Base-by-base conservation (phyloP, 2,113 vertebrate genomes). In the Spheniscus mendiculus region DNA sequence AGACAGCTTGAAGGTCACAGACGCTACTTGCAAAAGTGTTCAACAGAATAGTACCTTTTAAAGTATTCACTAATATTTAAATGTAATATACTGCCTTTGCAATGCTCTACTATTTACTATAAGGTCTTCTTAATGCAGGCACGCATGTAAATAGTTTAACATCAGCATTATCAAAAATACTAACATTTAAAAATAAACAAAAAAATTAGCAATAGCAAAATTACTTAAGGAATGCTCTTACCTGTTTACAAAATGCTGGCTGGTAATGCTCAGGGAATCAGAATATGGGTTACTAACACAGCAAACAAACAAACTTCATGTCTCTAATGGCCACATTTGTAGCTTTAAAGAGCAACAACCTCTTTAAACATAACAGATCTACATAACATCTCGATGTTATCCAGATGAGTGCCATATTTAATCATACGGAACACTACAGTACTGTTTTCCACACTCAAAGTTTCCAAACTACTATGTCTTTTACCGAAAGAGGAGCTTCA, bases 281-380 rank as follows among this genome's bases (percentile, higher is more conserved):
- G 40, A 76, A 76, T 15, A 38, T 0, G 0, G 10, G 14, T 71
- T 80, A 69, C 19, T 42, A 42, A 72, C 0, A 0, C 4, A 53
- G 27, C 9, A 70, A 44, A 44, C 30, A 63, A 77, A 85, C 4
- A 45, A 65, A 53, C 4, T 36, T 62, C 53, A 44, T 2, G 1
- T 22, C 32, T 56, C 34, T 56, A 67, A 13, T 9, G 26, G 16
- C n/a, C 20, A 49, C 11, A 17, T 32, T n/a, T 36, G 6, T 40
- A 18, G 20, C 26, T 86, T 88, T 42, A 36, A 80, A 65, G 40
- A 38, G 36, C 32, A 66, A n/a, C 12, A 36, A 11, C 9, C 15
- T 59, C 44, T 69, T 58, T 27, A 67, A 93, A 49, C 27, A 34
- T 12, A 90, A 52, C 1, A 65, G 20, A 44, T n/a, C 23, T 65